Evolutionary conservation across 2,113 vertebrate species (phyloP).

Genomic region (Calyptommatus sinebrachiatus): DNA sequence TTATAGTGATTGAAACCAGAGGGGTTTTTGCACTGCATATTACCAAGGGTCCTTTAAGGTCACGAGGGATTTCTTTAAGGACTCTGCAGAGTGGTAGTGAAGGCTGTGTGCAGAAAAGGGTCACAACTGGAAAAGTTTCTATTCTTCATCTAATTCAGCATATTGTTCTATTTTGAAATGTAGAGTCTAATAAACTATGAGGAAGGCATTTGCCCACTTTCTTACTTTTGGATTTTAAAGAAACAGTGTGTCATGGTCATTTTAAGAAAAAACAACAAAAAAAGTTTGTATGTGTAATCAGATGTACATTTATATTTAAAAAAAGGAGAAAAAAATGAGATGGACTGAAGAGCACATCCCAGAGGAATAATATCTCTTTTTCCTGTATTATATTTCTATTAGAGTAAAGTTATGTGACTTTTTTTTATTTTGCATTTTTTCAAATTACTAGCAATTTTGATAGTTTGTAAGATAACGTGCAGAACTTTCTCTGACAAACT

Average conservation of each 20-base stretch:
- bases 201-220: conserved; percentile 65
- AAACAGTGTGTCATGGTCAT: conserved; percentile 72
- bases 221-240: conserved; percentile 65
- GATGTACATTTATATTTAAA: conserved; percentile 83
- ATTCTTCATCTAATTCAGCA: conserved; percentile 40
- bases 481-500: conserved; percentile 88
- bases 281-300: conserved; percentile 84
- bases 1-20: conserved; percentile 57
- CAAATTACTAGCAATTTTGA: conserved; percentile 88
- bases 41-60: conserved; percentile 60
- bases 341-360: conserved; percentile 86
- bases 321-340: conserved; percentile 71
- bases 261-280: conserved; percentile 63
- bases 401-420: conserved; percentile 85
- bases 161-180: conserved; percentile 61
- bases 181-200: conserved; percentile 68
- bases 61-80: conserved; percentile 53
- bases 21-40: conserved; percentile 51
- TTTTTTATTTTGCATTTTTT: conserved; percentile 85
- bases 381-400: conserved; percentile 88
- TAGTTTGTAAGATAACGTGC: conserved; percentile 87
- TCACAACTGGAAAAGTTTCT: conserved; percentile 59
- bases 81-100: conserved; percentile 58
- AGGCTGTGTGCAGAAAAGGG: conserved; percentile 36
- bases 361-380: conserved; percentile 80